Evolutionary conservation across 2,797 vertebrate genomes (phyloP).

Genomic region (Danio kyathit): DNA sequence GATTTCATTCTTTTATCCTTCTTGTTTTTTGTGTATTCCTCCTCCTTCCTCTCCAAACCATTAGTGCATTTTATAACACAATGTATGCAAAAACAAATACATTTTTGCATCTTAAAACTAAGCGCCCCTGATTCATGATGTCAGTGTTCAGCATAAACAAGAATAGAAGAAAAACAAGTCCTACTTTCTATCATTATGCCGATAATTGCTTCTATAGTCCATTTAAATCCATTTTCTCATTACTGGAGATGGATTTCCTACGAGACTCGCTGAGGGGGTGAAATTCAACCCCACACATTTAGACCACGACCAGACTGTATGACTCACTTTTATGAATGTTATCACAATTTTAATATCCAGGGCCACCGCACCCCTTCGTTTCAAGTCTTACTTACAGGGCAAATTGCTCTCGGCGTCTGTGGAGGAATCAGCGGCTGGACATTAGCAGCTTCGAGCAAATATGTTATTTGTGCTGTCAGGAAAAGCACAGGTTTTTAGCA

Average conservation of each 20-base stretch:
- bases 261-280: constrained; percentile 56
- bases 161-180: constrained; percentile 59
- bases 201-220: constrained; percentile 69
- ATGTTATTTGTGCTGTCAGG: not conserved
- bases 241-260: constrained; percentile 72
- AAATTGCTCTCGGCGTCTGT: constrained; percentile 2
- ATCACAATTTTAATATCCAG: constrained; percentile 49
- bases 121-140: not conserved
- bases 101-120: not conserved
- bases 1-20: not conserved
- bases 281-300: constrained; percentile 67
- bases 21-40: not conserved
- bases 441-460: not conserved
- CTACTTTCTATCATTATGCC: constrained; percentile 62
- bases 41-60: not conserved
- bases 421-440: not conserved
- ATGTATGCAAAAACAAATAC: not conserved
- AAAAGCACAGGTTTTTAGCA: not conserved
- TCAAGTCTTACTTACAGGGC: not conserved
- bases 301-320: constrained; percentile 61
- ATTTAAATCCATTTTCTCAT: constrained; percentile 68
- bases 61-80: not conserved
- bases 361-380: constrained; percentile 6
- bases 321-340: constrained; percentile 52
- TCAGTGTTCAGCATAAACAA: constrained; percentile 34